Base-by-base conservation (phyloP, 1,140 invertebrate species). In the Lerema accius region DNA sequence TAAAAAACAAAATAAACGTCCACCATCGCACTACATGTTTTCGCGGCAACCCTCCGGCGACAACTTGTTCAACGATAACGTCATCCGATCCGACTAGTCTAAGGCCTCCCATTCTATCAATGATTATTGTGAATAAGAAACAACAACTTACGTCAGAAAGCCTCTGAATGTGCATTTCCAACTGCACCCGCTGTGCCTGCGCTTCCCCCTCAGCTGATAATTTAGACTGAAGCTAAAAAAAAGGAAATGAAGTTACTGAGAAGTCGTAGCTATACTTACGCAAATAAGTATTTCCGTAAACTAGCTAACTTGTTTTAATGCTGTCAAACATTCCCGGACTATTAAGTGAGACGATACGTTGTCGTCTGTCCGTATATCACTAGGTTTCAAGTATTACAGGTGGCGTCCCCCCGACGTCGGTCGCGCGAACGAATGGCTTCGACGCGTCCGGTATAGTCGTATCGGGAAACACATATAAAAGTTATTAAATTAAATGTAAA, bases 201-300 rank as follows among this genome's bases (percentile, higher is more conserved):
- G 69, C 79, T 60, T 89, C 87, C 0, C 88, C 84, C 53, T 95
- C 94, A 7, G 94, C 93, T 60, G 87, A 92, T 1, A 94, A 65
- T 76, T 94, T 93, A 0, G 86, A 80, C 73, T 95, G 93, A 15
- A 95, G 72, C 80, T 93, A 69, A 17, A 68, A 58, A 71, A 63
- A 63, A 55, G 43, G 23, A 53, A 16, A 4, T 43, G 15, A 32
- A 53, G 13, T 37, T 37, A 37, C 35, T 37, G 0, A 11, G 4
- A 32, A 4, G 28, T 32, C 35, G 35, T 11, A 9, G 26, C n/a
- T 6, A 37, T 11, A 9, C 9, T 4, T 32, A 32, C 19, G 19
- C 5, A 23, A 23, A 23, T n/a, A 23, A 23, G 2, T 23, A 5
- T 23, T 5, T 23, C 19, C 19, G 19, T 3, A 23, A 23, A 32